phyloP scores from a whole-genome alignment of 2,888 invertebrate species.

The Dilophus febrilis region DNA sequence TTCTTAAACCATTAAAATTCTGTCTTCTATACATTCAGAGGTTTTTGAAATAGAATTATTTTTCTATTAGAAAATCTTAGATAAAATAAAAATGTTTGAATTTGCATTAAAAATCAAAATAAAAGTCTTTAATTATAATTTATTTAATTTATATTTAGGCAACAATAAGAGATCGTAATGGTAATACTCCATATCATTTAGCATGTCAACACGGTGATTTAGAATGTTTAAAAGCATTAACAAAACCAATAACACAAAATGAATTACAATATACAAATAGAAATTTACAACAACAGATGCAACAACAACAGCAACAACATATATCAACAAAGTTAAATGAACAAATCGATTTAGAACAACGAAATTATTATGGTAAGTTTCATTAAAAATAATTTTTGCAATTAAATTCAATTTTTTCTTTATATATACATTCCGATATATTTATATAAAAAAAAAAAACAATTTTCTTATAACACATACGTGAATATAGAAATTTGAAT shows the following conservation, averaged over 20 bases:
- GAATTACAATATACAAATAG: constrained; percentile 28
- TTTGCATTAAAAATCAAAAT: too few species aligned
- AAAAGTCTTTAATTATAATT: too few species aligned
- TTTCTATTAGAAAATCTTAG: too few species aligned
- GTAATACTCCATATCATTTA: constrained; percentile 76
- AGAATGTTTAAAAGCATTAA: constrained; percentile 54
- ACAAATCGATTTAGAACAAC: constrained; percentile 48
- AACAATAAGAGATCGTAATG: constrained; percentile 48
- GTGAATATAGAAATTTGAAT: too few species aligned
- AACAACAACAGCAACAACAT: constrained; percentile 36
- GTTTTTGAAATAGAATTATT: too few species aligned
- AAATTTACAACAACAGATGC: constrained; percentile 25
- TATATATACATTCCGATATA: background rate
- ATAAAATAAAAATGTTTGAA: too few species aligned
- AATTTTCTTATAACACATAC: too few species aligned
- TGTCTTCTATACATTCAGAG: too few species aligned
- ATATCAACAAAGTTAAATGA: constrained; percentile 61
- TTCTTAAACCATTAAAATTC: too few species aligned
- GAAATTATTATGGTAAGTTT: constrained; percentile 69
- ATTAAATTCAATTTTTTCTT: background rate
- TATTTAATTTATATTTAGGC: too few species aligned
- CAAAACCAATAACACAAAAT: constrained; percentile 41
- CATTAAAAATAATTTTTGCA: background rate
- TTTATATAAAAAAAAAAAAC: background rate
- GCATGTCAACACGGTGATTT: constrained; percentile 56